Evolutionary conservation across 2,888 invertebrate genomes (phyloP).

Genomic region (Parelbella ahira): DNA sequence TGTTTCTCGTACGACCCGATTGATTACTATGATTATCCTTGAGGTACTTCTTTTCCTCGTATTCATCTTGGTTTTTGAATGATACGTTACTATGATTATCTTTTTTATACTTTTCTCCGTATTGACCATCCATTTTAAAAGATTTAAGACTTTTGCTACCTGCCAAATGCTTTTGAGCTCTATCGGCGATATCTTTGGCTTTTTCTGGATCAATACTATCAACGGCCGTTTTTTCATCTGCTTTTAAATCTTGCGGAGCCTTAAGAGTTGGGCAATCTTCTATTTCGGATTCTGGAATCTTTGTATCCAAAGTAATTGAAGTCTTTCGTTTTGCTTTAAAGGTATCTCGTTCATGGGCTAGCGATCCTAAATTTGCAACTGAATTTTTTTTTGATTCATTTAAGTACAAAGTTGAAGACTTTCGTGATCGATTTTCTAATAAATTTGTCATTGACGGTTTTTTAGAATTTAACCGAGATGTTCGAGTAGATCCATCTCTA

Average conservation of each 20-base stretch:
- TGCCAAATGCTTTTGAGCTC: constrained; percentile 59
- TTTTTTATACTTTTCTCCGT: constrained; percentile 61
- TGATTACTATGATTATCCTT: constrained; percentile 73
- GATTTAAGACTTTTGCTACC: constrained; percentile 63
- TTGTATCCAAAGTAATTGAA: constrained; percentile 54
- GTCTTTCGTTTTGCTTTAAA: constrained; percentile 66
- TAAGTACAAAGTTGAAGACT: constrained; percentile 67
- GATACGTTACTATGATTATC: constrained; percentile 66
- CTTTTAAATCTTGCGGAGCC: constrained; percentile 73
- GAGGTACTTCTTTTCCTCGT: constrained; percentile 65
- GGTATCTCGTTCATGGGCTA: constrained; percentile 56
- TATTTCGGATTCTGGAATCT: constrained; percentile 74
- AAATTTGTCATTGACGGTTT: constrained; percentile 73
- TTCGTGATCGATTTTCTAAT: constrained; percentile 64
- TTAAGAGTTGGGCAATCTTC: constrained; percentile 75
- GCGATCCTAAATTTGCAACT: constrained; percentile 54
- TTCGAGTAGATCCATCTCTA: constrained; percentile 62
- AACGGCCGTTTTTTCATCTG: constrained; percentile 71
- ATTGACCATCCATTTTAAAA: constrained; percentile 65
- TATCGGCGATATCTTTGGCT: constrained; percentile 61
- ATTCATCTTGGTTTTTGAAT: constrained; percentile 60
- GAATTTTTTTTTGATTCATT: constrained; percentile 77
- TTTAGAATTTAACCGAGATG: constrained; percentile 69
- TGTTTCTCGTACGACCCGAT: constrained; percentile 52
- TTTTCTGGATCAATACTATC: constrained; percentile 63